Evolutionary conservation across 2,797 vertebrate genomes (phyloP), one percentile per base, ranked within the genome.

Genomic region (Galaxias olidus): DNA sequence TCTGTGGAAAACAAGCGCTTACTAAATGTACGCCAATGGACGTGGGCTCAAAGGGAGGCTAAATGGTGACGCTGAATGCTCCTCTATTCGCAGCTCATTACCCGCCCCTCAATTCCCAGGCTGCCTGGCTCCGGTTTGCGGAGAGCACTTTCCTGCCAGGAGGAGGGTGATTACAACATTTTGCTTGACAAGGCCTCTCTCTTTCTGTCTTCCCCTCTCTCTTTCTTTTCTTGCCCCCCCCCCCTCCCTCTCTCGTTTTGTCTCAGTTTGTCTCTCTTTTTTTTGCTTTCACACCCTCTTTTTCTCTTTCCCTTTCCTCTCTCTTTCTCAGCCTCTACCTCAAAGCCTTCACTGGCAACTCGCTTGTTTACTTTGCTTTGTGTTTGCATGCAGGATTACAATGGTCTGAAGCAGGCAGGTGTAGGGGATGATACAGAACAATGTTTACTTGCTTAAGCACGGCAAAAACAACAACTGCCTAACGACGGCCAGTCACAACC

Each of bases 131-230:
- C 82, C 80, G 81, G 84, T 80, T 85, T 82, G 70, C 42, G 56
- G 65, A 42, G 70, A 79, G 81, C 85, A 80, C 79, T 85, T 81
- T 74, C 69, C 85, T 86, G 85, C 85, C 86, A 86, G 86, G 78
- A 80, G 87, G 89, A 86, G 83, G 87, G 81, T 85, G 86, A 89
- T 90, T 89, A 86, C 82, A 86, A 83, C 86, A 80, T 87, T 90
- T 86, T 84, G 77, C 83, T 83, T 57, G 14, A 88, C 81, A 86
- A 85, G 79, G 68, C 56, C 73, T 69, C 65, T 62, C 40, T 50
- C 72, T 58, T 67, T 79, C 68, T 54, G 54, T 68, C 60, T 57
- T 45, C 48, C 78, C 69, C 80, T 42, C 58, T 52, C 41, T 17
- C 52, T 50, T 8, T 59, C 59, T 48, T 56, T 50, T 52, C 53